Evolutionary conservation across 2,113 vertebrate species (phyloP).

Genomic region (Aptenodytes patagonicus): DNA sequence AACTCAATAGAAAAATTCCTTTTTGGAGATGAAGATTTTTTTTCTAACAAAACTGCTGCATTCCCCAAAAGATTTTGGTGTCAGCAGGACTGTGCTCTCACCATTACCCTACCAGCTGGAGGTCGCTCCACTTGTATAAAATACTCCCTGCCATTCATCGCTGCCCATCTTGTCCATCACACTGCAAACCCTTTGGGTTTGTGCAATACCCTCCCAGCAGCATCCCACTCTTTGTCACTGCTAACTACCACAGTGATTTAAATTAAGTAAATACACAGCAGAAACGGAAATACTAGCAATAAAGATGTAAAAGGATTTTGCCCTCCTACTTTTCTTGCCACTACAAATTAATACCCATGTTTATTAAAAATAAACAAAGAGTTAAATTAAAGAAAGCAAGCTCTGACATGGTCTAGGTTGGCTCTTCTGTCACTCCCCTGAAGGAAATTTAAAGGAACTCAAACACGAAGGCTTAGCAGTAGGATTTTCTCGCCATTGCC

Average conservation of each 20-base stretch:
- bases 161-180: not conserved
- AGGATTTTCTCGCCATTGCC: conserved; percentile 23
- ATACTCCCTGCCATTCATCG: not conserved
- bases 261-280: not conserved
- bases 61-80: not conserved
- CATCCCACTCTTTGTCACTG: not conserved
- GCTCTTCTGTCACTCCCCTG: not conserved
- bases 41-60: not conserved
- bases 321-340: not conserved
- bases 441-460: conserved; percentile 32
- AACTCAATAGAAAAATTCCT: not conserved
- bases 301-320: not conserved
- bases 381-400: conserved; percentile 39
- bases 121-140: not conserved
- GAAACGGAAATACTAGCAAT: not conserved
- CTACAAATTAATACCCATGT: not conserved
- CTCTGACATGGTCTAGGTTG: not conserved
- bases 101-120: not conserved
- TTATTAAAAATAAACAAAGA: conserved; percentile 32
- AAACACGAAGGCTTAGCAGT: conserved; percentile 1
- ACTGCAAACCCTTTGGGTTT: not conserved
- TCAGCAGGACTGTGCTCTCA: not conserved
- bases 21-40: not conserved
- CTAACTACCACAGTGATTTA: not conserved
- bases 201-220: not conserved